These are phyloP conservation scores for Panzeria rudis DNA, from an alignment of 2,888 invertebrate species.

Conservation along the genomic window DNA sequence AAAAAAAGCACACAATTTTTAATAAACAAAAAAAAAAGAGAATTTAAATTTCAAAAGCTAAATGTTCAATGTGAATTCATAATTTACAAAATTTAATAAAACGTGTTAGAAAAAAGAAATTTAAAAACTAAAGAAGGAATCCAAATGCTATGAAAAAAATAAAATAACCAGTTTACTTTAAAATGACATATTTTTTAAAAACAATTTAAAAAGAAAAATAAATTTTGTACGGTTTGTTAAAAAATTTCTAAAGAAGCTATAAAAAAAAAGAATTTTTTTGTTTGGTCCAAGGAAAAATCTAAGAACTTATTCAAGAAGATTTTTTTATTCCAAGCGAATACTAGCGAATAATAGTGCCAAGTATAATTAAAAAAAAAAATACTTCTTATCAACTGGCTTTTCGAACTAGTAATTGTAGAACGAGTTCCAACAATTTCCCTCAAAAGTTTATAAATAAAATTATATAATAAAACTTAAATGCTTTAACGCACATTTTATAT, in stretches of 20 bases:
- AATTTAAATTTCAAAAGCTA: constrained; percentile 8
- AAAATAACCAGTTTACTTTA: constrained; percentile 61
- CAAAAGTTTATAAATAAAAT: neutral
- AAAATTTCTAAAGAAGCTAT: neutral
- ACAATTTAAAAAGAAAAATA: neutral
- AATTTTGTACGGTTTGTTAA: neutral
- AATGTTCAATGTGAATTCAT: constrained; percentile 56
- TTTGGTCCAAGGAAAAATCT: neutral
- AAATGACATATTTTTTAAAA: constrained; percentile 5
- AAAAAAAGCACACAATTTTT: neutral
- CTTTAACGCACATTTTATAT: constrained; percentile 55
- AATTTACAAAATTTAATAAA: constrained; percentile 13
- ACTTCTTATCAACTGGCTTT: neutral
- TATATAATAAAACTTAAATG: neutral
- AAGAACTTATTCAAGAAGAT: neutral
- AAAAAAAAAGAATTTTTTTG: neutral
- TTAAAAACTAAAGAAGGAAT: constrained; percentile 1
- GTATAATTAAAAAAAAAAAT: too few species aligned
- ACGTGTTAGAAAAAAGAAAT: neutral
- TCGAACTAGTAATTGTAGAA: neutral
- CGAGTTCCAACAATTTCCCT: neutral
- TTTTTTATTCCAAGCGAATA: too few species aligned
- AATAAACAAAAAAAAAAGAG: constrained; percentile 5
- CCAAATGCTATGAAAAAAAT: constrained; percentile 23
- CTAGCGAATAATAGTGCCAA: neutral